phyloP scores from a whole-genome alignment of 2,888 invertebrate genomes.

The Lepidocyrtoides sp. region DNA sequence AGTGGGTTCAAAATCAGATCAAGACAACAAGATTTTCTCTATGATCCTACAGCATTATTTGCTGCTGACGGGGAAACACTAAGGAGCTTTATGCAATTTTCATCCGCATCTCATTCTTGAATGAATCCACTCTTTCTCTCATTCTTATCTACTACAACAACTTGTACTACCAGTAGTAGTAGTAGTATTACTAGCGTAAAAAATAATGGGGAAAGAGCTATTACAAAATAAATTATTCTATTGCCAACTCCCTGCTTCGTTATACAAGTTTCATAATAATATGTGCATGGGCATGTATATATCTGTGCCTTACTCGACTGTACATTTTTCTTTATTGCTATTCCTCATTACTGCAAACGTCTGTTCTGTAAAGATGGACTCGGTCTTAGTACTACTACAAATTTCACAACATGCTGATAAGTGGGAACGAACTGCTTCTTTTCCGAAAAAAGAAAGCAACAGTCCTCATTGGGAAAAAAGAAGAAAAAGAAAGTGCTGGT shows the following conservation, averaged over 20 bases:
- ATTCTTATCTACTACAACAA: not conserved
- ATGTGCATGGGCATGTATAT: too few species aligned
- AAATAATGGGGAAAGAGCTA: not conserved
- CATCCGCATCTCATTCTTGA: not conserved
- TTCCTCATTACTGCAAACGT: not conserved
- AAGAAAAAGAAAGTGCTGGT: not conserved
- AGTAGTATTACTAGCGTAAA: not conserved
- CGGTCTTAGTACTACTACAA: not conserved
- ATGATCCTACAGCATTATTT: slow-evolving; percentile 9
- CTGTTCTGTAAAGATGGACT: not conserved
- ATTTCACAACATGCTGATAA: not conserved
- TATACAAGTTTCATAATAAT: too few species aligned
- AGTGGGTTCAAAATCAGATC: slow-evolving; percentile 51
- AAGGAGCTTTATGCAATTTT: slow-evolving; percentile 22
- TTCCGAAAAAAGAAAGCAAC: not conserved
- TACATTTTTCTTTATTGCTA: too few species aligned
- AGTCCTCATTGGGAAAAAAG: not conserved
- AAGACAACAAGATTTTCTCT: slow-evolving; percentile 41
- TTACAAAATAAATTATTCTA: not conserved
- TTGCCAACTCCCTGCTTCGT: too few species aligned
- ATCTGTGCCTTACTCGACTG: too few species aligned
- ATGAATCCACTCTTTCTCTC: slow-evolving; percentile 2
- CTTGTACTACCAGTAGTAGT: not conserved
- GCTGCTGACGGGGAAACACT: slow-evolving; percentile 4
- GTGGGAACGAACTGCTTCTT: not conserved